These are phyloP conservation scores for Drosophila austrosaltans DNA, from an alignment of 2,888 invertebrate genomes.

Conservation along the genomic window DNA sequence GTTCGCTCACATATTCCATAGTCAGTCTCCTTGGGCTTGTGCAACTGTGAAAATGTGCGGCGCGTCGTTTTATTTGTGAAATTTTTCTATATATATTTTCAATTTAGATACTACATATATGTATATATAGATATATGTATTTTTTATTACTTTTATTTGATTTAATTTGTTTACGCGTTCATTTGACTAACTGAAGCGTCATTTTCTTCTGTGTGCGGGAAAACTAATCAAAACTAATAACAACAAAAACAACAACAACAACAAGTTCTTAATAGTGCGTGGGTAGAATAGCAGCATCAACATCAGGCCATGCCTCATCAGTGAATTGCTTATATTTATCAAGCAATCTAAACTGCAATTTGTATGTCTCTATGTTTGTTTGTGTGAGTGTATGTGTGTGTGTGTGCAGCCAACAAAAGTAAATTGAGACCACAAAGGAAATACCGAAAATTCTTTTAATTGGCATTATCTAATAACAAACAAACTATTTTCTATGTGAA, in stretches of 20 bases:
- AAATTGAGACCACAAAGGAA: slow-evolving; percentile 30
- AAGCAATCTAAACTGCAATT: slow-evolving; percentile 48
- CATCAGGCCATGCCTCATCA: slow-evolving; percentile 42
- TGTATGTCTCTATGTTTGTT: slow-evolving; percentile 21
- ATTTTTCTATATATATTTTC: slow-evolving; percentile 31
- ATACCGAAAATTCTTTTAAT: slow-evolving; percentile 24
- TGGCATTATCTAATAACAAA: slow-evolving; percentile 46
- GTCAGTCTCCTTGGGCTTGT: slow-evolving; percentile 81
- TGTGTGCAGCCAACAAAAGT: slow-evolving; percentile 19
- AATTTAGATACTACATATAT: slow-evolving; percentile 29
- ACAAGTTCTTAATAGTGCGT: slow-evolving; percentile 42
- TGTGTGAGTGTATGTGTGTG: slow-evolving; percentile 9
- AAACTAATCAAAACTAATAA: slow-evolving; percentile 47
- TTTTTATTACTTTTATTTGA: slow-evolving; percentile 35
- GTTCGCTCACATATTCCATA: slow-evolving; percentile 58
- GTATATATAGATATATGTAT: slow-evolving; percentile 19
- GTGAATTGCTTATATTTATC: slow-evolving; percentile 44
- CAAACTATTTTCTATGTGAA: neutral
- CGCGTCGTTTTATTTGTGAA: slow-evolving; percentile 63
- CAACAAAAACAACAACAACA: slow-evolving; percentile 15
- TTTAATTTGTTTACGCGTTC: slow-evolving; percentile 44
- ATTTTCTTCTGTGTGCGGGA: slow-evolving; percentile 17
- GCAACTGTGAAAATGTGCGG: slow-evolving; percentile 81
- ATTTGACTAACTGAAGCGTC: slow-evolving; percentile 4
- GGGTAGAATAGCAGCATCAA: slow-evolving; percentile 31